phyloP scores from a whole-genome alignment of 1,140 invertebrate genomes.

The Calliphora vicina region DNA sequence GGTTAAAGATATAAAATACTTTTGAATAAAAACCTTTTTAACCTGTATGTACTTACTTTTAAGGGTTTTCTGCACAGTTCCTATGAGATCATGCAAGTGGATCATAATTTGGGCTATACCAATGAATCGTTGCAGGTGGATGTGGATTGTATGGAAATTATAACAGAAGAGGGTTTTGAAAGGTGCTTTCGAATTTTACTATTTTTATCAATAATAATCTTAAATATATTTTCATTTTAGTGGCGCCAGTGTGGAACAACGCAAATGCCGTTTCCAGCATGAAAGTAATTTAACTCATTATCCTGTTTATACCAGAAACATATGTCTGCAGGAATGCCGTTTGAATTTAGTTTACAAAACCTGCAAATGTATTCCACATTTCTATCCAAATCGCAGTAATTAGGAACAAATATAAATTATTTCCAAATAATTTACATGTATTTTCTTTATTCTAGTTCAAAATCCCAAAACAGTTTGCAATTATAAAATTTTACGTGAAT shows the following conservation, averaged over 20 bases:
- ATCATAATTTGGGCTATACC: slow-evolving; percentile 61
- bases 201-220: neutral
- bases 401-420: neutral
- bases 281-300: slow-evolving; percentile 71
- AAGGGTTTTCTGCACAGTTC: slow-evolving; percentile 9
- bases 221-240: slow-evolving; percentile 36
- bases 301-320: slow-evolving; percentile 70
- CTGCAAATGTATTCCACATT: slow-evolving; percentile 73
- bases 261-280: slow-evolving; percentile 67
- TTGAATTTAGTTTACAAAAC: slow-evolving; percentile 67
- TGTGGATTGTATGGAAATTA: slow-evolving; percentile 48
- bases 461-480: slow-evolving; percentile 51
- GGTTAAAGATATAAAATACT: neutral
- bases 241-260: slow-evolving; percentile 46
- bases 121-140: slow-evolving; percentile 48
- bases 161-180: slow-evolving; percentile 49
- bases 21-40: neutral
- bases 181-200: slow-evolving; percentile 37
- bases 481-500: slow-evolving; percentile 49
- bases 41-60: neutral
- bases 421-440: neutral
- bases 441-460: slow-evolving; percentile 40
- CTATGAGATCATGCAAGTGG: slow-evolving; percentile 67
- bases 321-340: slow-evolving; percentile 73
- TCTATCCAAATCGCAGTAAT: slow-evolving; percentile 63